Conservation (phyloP, 1,140 invertebrate genomes). For the Hormaphis cornu region DNA sequence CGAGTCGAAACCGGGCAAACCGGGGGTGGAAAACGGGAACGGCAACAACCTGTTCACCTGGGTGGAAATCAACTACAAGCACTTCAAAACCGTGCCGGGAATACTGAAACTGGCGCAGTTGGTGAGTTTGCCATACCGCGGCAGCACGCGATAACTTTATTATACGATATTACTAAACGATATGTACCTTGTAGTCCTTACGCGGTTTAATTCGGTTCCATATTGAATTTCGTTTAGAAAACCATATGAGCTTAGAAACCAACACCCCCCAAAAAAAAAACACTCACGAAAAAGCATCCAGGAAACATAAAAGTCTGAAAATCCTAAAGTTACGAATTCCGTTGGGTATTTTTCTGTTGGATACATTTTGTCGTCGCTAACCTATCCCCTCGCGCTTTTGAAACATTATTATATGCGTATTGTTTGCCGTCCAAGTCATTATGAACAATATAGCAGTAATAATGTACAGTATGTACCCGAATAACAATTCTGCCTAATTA, state of each 20-base stretch:
- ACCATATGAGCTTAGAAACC: too few relatives aligned
- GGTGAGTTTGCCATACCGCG: conserved; percentile 41
- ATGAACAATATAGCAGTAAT: not conserved
- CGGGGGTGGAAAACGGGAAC: conserved; percentile 39
- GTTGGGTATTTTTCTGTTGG: too few relatives aligned
- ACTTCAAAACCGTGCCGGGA: conserved; percentile 47
- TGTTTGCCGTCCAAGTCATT: not conserved
- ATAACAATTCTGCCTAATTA: conserved; percentile 5
- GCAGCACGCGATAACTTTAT: not conserved
- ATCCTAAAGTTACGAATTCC: too few relatives aligned
- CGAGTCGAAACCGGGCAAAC: conserved; percentile 40
- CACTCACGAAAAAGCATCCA: too few relatives aligned
- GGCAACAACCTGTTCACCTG: conserved; percentile 38
- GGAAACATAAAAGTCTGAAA: too few relatives aligned
- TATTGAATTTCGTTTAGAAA: too few relatives aligned
- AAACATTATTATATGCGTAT: not conserved
- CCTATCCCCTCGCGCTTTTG: too few relatives aligned
- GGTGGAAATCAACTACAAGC: conserved; percentile 43
- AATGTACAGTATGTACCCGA: not conserved
- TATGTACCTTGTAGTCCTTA: too few relatives aligned
- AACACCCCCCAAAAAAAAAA: too few relatives aligned
- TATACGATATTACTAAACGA: too few relatives aligned
- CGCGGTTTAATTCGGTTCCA: too few relatives aligned
- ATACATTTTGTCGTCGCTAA: too few relatives aligned
- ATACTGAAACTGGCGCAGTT: conserved; percentile 47